Conservation (phyloP, 2,113 vertebrate species). For the western clawed frog (Xenopus tropicalis) region DNA sequence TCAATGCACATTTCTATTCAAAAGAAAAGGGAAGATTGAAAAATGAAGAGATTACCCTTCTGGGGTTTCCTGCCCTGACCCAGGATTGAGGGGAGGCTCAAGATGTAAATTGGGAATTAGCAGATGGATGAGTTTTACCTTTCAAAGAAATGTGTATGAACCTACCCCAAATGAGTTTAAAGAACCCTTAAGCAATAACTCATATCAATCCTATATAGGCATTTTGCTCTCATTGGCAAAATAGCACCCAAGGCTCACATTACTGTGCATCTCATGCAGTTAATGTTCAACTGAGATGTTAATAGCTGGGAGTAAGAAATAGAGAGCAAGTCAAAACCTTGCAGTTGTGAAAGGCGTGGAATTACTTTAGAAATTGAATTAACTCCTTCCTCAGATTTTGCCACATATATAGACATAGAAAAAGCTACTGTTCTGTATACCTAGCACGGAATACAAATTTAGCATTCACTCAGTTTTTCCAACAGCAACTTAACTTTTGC, state of each 20-base stretch:
- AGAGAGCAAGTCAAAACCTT: constrained; percentile 32
- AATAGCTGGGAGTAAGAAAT: constrained; percentile 35
- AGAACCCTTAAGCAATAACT: constrained; percentile 37
- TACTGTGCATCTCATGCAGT: constrained; percentile 34
- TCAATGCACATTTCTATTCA: not conserved
- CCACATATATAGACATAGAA: too few species aligned
- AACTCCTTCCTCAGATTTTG: constrained; percentile 5
- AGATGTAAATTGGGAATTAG: constrained; percentile 36
- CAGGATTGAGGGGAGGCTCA: constrained; percentile 32
- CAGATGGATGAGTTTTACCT: constrained; percentile 42
- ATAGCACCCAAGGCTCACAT: constrained; percentile 37
- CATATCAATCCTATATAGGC: constrained; percentile 37
- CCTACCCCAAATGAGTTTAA: constrained; percentile 31
- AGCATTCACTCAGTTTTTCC: too few species aligned
- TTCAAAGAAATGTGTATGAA: constrained; percentile 27
- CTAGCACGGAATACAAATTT: too few species aligned
- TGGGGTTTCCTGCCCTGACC: constrained; percentile 28
- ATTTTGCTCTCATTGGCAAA: constrained; percentile 40
- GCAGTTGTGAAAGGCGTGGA: constrained; percentile 24
- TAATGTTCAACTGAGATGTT: constrained; percentile 38
- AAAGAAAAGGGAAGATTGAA: not conserved
- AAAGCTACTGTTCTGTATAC: too few species aligned
- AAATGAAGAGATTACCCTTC: constrained; percentile 13
- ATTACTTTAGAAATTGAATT: constrained; percentile 35
- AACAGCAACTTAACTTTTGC: too few species aligned